These are phyloP conservation scores for Glomeris maerens DNA, from an alignment of 1,140 invertebrate species.

Conservation along the genomic window DNA sequence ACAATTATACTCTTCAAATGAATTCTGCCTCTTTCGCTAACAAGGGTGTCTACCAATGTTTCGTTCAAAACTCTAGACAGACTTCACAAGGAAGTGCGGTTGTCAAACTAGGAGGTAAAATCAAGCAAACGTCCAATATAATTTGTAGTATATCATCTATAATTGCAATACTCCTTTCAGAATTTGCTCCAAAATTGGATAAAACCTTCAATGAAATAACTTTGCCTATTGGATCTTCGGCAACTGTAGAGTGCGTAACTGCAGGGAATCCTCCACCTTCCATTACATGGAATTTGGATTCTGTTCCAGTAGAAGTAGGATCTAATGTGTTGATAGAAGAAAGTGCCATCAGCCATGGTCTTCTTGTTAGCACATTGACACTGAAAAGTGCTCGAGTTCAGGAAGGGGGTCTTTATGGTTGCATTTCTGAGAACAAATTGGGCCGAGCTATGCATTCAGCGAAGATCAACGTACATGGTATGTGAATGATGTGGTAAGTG, in stretches of 20 bases:
- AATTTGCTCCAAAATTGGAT: slow-evolving; percentile 4
- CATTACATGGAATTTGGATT: slow-evolving; percentile 2
- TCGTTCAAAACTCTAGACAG: too few relatives aligned
- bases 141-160: too few relatives aligned
- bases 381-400: slow-evolving; percentile 28
- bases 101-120: too few relatives aligned
- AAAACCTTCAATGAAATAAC: neutral
- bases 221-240: neutral
- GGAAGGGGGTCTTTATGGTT: slow-evolving; percentile 34
- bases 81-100: too few relatives aligned
- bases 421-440: slow-evolving; percentile 31
- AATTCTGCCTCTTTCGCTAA: slow-evolving; percentile 57
- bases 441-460: slow-evolving; percentile 26
- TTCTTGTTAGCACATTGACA: slow-evolving; percentile 34
- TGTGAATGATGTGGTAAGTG: neutral
- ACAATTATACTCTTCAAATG: slow-evolving; percentile 45
- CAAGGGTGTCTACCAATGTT: slow-evolving; percentile 79
- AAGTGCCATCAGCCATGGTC: slow-evolving; percentile 17
- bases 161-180: too few relatives aligned
- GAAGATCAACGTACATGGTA: slow-evolving; percentile 23
- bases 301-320: neutral
- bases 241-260: neutral
- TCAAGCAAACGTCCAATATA: too few relatives aligned
- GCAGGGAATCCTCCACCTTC: neutral
- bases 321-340: neutral